Evolutionary conservation across 2,888 invertebrate species (phyloP).

Genomic region (Andrena bucephala): DNA sequence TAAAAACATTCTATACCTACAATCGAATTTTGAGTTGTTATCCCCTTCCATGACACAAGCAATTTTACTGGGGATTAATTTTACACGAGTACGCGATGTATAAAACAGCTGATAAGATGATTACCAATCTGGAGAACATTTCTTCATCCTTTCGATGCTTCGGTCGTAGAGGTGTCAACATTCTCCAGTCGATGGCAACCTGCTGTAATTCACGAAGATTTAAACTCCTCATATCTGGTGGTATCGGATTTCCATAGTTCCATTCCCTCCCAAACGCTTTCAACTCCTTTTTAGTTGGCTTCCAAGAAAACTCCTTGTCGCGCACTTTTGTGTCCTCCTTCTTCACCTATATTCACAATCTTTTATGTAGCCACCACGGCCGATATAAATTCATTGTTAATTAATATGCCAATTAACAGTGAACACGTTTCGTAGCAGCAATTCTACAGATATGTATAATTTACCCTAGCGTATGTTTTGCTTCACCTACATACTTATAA

Average conservation of each 20-base stretch:
- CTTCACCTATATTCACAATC: slow-evolving; percentile 86
- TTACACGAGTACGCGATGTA: not conserved
- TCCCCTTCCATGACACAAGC: not conserved
- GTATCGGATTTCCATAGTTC: slow-evolving; percentile 92
- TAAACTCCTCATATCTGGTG: slow-evolving; percentile 92
- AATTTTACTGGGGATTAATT: not conserved
- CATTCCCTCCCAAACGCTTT: slow-evolving; percentile 88
- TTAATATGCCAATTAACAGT: too few relatives aligned
- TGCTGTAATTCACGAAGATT: slow-evolving; percentile 92
- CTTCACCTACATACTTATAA: slow-evolving; percentile 24
- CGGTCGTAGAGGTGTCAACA: slow-evolving; percentile 95
- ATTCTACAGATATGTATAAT: too few relatives aligned
- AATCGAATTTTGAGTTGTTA: too few relatives aligned
- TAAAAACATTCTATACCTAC: too few relatives aligned
- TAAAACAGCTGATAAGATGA: not conserved
- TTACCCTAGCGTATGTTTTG: too few relatives aligned
- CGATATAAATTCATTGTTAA: too few relatives aligned
- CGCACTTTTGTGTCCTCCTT: slow-evolving; percentile 92
- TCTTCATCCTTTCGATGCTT: slow-evolving; percentile 94
- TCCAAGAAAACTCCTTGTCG: slow-evolving; percentile 91
- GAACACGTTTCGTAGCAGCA: too few relatives aligned
- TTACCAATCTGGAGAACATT: slow-evolving; percentile 89
- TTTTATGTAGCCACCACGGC: not conserved
- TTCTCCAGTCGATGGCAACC: slow-evolving; percentile 96
- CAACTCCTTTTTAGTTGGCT: slow-evolving; percentile 90